Conservation (phyloP, 2,888 invertebrate species). For the Brenthis hecate region DNA sequence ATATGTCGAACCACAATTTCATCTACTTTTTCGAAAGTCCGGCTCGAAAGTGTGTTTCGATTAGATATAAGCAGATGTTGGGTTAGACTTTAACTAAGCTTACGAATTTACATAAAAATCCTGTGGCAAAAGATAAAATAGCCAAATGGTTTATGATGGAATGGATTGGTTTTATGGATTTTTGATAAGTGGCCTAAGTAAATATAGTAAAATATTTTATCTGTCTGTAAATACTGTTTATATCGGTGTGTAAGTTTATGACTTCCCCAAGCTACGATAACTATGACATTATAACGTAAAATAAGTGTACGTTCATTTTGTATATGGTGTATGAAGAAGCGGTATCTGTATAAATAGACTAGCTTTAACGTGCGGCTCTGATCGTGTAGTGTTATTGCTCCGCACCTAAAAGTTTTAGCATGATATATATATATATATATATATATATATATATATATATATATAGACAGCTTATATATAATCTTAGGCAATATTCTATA, state of each 20-base stretch:
- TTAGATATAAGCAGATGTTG: too few species aligned
- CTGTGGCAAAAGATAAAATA: neutral
- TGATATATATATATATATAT: too few species aligned
- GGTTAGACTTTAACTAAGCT: too few species aligned
- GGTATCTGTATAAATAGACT: neutral
- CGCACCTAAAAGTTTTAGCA: too few species aligned
- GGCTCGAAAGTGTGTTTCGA: too few species aligned
- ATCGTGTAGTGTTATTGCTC: too few species aligned
- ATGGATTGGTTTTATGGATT: conserved; percentile 21
- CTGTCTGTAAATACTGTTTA: conserved; percentile 10
- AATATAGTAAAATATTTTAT: conserved; percentile 32
- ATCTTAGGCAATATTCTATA: too few species aligned
- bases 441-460: too few species aligned
- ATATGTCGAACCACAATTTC: too few species aligned
- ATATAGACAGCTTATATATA: too few species aligned
- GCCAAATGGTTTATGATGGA: conserved; percentile 9
- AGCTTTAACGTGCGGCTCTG: neutral
- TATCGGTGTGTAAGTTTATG: conserved; percentile 5
- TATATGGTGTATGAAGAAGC: neutral
- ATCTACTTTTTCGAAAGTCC: too few species aligned
- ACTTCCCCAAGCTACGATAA: conserved; percentile 5
- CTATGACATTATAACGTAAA: neutral
- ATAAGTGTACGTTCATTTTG: neutral
- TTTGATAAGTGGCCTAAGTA: conserved; percentile 27
- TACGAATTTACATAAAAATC: too few species aligned